Percentiles rank a stretch among this genome's conserved stretches.
These are phyloP conservation scores for Megamerina dolium DNA, from an alignment of 2,888 invertebrate species.

Conservation along the genomic window DNA sequence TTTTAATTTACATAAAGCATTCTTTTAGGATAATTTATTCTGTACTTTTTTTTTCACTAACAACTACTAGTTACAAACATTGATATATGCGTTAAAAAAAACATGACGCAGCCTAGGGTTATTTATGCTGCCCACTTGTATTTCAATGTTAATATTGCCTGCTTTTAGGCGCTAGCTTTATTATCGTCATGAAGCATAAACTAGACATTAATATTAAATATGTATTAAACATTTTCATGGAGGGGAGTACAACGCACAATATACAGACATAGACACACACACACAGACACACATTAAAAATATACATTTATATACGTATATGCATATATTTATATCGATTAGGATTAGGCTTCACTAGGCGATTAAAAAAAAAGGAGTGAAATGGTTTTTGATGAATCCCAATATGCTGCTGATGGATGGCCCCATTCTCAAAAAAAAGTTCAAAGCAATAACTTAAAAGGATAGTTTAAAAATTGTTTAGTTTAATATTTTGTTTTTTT, in stretches of 20 bases:
- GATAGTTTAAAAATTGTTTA: too few species aligned
- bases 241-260: slow-evolving; percentile 29
- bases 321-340: slow-evolving; percentile 14
- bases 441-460: too few species aligned
- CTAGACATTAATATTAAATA: slow-evolving; percentile 17
- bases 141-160: too few species aligned
- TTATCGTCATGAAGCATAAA: neutral
- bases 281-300: slow-evolving; percentile 1
- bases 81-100: neutral
- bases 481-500: too few species aligned
- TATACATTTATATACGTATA: slow-evolving; percentile 14
- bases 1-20: neutral
- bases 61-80: neutral
- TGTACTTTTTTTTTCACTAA: neutral
- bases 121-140: too few species aligned
- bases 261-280: slow-evolving; percentile 2
- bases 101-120: too few species aligned
- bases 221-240: slow-evolving; percentile 23
- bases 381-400: slow-evolving; percentile 45
- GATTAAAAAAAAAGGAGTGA: slow-evolving; percentile 44
- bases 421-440: neutral
- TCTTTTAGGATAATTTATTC: neutral
- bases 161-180: slow-evolving; percentile 5
- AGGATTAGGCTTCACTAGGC: slow-evolving; percentile 41
- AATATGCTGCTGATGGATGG: too few species aligned